Base-by-base conservation (phyloP, 2,888 invertebrate genomes). In the Chesias legatella region DNA sequence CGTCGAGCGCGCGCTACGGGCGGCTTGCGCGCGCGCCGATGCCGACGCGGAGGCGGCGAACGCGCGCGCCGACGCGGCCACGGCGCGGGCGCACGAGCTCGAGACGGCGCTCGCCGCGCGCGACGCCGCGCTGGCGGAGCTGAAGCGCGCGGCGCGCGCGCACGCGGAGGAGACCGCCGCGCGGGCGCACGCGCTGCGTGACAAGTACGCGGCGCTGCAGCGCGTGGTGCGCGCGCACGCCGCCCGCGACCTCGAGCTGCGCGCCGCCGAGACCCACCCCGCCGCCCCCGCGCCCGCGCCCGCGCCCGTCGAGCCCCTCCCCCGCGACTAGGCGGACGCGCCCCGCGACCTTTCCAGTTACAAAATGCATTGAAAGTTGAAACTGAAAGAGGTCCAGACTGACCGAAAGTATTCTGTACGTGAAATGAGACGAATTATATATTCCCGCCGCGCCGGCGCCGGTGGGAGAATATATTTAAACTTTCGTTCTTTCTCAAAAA, bases 131-230 rank as follows among this genome's bases (percentile, higher is more conserved):
- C 83, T 91, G 50, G 76, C 90, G 8, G 74, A 73, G 65, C 63
- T 75, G 61, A 81, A 65, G 80, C 86, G 60, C 77, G 90, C 55
- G 69, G 90, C 55, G 66, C 76, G 51, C 88, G 79, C 76, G 45
- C 75, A 81, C 29, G 83, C 91, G 45, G 92, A 92, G 55, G 92
- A 92, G 63, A 90, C 90, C 63, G 86, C 89, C 60, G 90, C 90
- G 59, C 83, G 90, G 56, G 59, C 90, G 54, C 88, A 88, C 48
- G 90, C 90, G 7, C 76, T 90, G 45, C 90, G 88, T 54, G 90
- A 90, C 57, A 91, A 91, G 71, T 92, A 91, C 73, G 71, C 80
- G 51, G 86, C 90, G 48, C 86, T 91, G 58, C 77, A 89, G 62
- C 82, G 89, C 41, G 86, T 90, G 39, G 88, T 91, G 74, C 86